These are phyloP conservation scores for Chinchilla lanigera DNA, from an alignment of 2,113 vertebrate species.

Conservation along the genomic window DNA sequence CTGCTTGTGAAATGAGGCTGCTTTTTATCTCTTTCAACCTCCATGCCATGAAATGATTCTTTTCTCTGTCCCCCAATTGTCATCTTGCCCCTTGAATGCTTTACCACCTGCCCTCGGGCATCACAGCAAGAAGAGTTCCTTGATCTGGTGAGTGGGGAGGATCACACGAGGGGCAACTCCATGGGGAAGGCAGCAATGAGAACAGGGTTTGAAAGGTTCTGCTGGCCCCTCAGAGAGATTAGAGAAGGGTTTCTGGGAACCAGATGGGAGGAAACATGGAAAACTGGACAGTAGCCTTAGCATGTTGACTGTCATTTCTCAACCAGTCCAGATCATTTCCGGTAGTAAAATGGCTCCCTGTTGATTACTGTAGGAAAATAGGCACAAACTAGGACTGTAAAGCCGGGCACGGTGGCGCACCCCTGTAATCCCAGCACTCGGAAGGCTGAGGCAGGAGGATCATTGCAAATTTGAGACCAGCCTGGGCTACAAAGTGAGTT, in stretches of 20 bases:
- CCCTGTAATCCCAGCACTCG: too few species aligned
- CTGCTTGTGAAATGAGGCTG: slow-evolving; percentile 87
- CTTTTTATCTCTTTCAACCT: not conserved
- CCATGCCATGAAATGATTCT: not conserved
- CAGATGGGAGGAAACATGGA: slow-evolving; percentile 20
- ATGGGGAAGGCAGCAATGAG: slow-evolving; percentile 97
- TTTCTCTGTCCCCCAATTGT: not conserved
- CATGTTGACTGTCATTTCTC: not conserved
- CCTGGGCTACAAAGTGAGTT: too few species aligned
- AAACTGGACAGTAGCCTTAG: slow-evolving; percentile 7
- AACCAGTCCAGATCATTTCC: not conserved
- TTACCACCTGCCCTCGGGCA: slow-evolving; percentile 83
- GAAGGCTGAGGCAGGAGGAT: too few species aligned
- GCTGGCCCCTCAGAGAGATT: slow-evolving; percentile 94
- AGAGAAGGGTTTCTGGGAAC: slow-evolving; percentile 37
- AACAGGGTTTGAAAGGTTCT: slow-evolving; percentile 98
- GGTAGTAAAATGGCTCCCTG: not conserved
- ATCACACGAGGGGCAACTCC: slow-evolving; percentile 90
- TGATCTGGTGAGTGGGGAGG: slow-evolving; percentile 93
- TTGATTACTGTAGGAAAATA: slow-evolving; percentile 10
- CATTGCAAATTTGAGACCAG: too few species aligned
- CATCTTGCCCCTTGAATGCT: slow-evolving; percentile 22
- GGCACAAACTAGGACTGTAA: not conserved
- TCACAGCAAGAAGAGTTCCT: slow-evolving; percentile 91
- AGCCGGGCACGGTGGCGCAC: too few species aligned